phyloP scores from a whole-genome alignment of 1,140 invertebrate species.

The Dolichoris vasculosae region DNA sequence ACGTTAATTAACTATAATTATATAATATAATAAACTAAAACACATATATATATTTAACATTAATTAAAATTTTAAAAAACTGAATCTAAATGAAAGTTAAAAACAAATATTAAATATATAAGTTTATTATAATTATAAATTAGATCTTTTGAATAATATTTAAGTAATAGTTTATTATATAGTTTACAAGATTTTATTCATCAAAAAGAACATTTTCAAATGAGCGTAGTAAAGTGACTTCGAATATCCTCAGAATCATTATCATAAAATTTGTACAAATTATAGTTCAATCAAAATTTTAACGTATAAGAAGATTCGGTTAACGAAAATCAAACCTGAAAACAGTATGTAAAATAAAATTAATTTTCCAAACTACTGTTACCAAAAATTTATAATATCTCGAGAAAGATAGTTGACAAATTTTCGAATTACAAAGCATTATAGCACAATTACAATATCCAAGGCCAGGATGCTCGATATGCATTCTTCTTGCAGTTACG shows the following conservation, averaged over 20 bases:
- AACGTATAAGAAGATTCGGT: background rate
- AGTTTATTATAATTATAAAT: background rate
- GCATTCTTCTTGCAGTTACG: constrained; percentile 32
- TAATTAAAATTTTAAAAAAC: background rate
- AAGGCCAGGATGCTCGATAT: constrained; percentile 47
- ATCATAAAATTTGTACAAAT: background rate
- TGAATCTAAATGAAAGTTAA: background rate
- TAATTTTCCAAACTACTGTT: constrained; percentile 19
- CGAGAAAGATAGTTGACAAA: background rate
- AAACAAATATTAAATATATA: background rate
- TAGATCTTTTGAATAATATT: background rate
- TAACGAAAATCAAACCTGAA: constrained; percentile 21
- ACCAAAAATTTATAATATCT: background rate
- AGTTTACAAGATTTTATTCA: background rate
- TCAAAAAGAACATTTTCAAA: background rate
- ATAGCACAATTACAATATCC: background rate
- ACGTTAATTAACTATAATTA: background rate
- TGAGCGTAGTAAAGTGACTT: background rate
- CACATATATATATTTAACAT: no score
- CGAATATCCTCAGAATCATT: background rate
- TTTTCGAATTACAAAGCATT: constrained; percentile 15
- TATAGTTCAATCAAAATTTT: background rate
- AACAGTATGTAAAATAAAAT: constrained; percentile 4
- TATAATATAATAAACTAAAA: no score
- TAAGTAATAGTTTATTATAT: background rate